A percentile compares a stretch with the other conserved stretches of the same genome.
Evolutionary conservation across 2,888 invertebrate genomes (phyloP).

Genomic region (Hedya salicella): DNA sequence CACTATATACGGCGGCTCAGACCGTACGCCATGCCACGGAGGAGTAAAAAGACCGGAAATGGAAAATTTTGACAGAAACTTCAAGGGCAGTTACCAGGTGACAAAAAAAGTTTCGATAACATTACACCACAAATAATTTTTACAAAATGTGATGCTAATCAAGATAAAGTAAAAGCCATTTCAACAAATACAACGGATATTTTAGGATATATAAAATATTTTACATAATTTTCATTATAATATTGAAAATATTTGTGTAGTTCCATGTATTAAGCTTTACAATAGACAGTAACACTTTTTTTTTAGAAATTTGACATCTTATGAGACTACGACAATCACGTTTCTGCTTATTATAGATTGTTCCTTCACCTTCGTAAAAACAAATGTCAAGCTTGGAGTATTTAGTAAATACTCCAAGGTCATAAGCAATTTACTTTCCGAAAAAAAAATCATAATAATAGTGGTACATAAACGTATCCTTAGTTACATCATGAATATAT

Average conservation of each 20-base stretch:
- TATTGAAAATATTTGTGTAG: neutral
- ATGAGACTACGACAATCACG: constrained; percentile 4
- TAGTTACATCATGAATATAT: no score
- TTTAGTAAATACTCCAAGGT: no score
- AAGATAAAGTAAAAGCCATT: neutral
- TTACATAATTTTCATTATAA: neutral
- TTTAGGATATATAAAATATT: neutral
- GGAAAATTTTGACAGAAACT: constrained; percentile 64
- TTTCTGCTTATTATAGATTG: constrained; percentile 14
- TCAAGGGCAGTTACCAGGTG: constrained; percentile 65
- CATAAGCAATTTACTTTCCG: neutral
- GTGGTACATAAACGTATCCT: no score
- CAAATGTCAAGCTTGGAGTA: neutral
- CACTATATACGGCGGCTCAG: constrained; percentile 75
- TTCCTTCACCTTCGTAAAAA: neutral
- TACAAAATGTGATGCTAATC: neutral
- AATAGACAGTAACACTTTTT: constrained; percentile 28
- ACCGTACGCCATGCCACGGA: constrained; percentile 85
- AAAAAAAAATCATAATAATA: neutral
- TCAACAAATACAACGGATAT: neutral
- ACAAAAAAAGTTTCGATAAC: constrained; percentile 46
- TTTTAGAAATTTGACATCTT: constrained; percentile 18
- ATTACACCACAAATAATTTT: neutral
- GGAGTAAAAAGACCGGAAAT: constrained; percentile 83
- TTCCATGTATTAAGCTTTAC: constrained; percentile 38